These are phyloP conservation scores for Neomorphus geoffroyi DNA, from an alignment of 2,797 vertebrate genomes.

Conservation along the genomic window DNA sequence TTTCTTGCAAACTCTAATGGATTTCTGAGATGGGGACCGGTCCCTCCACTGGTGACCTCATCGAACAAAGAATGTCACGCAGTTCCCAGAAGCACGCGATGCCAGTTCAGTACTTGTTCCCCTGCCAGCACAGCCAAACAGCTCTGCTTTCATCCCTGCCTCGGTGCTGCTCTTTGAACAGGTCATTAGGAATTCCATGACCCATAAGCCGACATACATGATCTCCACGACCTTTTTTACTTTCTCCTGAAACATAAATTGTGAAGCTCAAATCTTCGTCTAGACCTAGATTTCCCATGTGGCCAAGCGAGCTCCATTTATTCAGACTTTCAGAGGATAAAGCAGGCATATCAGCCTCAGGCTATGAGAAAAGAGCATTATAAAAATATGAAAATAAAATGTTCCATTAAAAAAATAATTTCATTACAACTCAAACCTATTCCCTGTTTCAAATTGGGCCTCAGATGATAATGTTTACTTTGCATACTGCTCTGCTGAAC, in stretches of 20 bases:
- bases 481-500: conserved; percentile 49
- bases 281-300: background rate
- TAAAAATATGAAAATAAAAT: conserved; percentile 44
- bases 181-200: background rate
- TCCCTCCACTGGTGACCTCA: background rate
- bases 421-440: conserved; percentile 23
- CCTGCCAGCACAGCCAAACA: background rate
- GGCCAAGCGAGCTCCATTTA: conserved; percentile 14
- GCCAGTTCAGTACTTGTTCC: background rate
- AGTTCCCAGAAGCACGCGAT: background rate
- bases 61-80: background rate
- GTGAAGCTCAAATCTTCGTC: background rate
- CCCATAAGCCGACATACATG: background rate
- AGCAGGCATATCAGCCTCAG: background rate
- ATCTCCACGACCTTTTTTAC: background rate
- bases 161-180: background rate
- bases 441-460: conserved; percentile 5
- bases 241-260: background rate
- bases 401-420: conserved; percentile 49
- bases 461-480: conserved; percentile 37
- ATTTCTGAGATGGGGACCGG: background rate
- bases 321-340: background rate
- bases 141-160: background rate
- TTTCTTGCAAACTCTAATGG: no score
- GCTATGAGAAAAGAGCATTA: conserved; percentile 7